Evolutionary conservation across 2,113 vertebrate species (phyloP).

Genomic region (Leptobrachium leishanense): DNA sequence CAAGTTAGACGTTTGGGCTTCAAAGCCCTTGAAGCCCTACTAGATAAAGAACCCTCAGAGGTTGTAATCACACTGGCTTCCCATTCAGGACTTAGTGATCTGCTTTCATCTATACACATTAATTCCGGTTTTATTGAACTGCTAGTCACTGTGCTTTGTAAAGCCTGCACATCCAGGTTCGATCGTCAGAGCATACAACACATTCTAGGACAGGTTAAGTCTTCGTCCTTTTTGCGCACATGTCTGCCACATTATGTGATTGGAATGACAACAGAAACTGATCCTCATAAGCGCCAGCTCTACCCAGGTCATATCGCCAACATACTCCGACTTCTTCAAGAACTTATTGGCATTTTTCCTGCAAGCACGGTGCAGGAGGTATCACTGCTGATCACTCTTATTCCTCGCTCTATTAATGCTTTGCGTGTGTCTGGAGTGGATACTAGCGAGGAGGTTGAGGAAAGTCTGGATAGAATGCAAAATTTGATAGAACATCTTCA

Average conservation of each 20-base stretch:
- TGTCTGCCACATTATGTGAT: constrained; percentile 75
- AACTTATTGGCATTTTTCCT: constrained; percentile 80
- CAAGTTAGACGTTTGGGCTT: constrained; percentile 67
- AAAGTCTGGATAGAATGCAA: constrained; percentile 70
- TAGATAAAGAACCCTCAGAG: constrained; percentile 75
- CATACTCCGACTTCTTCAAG: constrained; percentile 77
- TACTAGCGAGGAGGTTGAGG: constrained; percentile 69
- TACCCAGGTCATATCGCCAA: constrained; percentile 78
- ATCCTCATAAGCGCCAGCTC: constrained; percentile 60
- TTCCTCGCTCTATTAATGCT: constrained; percentile 72
- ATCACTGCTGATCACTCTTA: constrained; percentile 73
- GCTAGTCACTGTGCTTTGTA: constrained; percentile 77
- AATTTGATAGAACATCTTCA: constrained; percentile 74
- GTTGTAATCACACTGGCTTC: constrained; percentile 80
- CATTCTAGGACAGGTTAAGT: constrained; percentile 75
- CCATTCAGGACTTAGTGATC: constrained; percentile 62
- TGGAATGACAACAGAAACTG: constrained; percentile 72
- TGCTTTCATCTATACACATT: constrained; percentile 70
- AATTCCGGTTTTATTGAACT: constrained; percentile 73
- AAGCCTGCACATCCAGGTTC: constrained; percentile 73
- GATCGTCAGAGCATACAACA: constrained; percentile 77
- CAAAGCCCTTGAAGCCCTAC: constrained; percentile 75
- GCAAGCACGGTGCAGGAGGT: constrained; percentile 76
- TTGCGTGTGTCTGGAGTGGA: constrained; percentile 75
- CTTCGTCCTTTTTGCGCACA: constrained; percentile 78